Evolutionary conservation across 2,113 vertebrate species (phyloP).

Genomic region (Gracilinanus agilis): DNA sequence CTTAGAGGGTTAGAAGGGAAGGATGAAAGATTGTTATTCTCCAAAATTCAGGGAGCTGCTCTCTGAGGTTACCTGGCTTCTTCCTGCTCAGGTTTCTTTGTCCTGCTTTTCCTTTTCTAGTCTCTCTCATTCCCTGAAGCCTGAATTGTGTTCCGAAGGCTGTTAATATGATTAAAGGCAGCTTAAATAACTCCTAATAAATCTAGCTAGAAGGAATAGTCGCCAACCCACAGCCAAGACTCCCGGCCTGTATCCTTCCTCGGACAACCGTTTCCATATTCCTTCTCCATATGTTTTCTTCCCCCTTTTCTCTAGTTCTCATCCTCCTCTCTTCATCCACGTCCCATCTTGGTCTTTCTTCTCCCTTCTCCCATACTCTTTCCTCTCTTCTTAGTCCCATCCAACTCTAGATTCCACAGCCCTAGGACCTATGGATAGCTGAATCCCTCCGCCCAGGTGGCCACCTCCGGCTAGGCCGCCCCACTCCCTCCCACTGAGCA

Average conservation of each 20-base stretch:
- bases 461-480: constrained; percentile 71
- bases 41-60: constrained; percentile 47
- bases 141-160: constrained; percentile 83
- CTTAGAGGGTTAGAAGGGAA: not conserved
- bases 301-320: not conserved
- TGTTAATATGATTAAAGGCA: constrained; percentile 86
- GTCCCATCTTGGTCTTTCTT: not conserved
- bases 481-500: constrained; percentile 75
- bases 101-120: constrained; percentile 8
- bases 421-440: not conserved
- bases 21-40: constrained; percentile 86
- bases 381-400: not conserved
- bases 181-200: constrained; percentile 83
- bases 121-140: constrained; percentile 71
- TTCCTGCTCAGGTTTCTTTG: constrained; percentile 55
- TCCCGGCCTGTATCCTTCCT: not conserved
- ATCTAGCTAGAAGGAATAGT: constrained; percentile 78
- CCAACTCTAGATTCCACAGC: not conserved
- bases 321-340: not conserved
- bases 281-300: not conserved
- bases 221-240: constrained; percentile 60
- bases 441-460: constrained; percentile 30
- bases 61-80: not conserved
- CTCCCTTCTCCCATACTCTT: not conserved
- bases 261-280: not conserved